A percentile compares a stretch with the other conserved stretches of the same genome.
Conservation (phyloP, 2,797 vertebrate species). For the Liasis olivaceus region DNA sequence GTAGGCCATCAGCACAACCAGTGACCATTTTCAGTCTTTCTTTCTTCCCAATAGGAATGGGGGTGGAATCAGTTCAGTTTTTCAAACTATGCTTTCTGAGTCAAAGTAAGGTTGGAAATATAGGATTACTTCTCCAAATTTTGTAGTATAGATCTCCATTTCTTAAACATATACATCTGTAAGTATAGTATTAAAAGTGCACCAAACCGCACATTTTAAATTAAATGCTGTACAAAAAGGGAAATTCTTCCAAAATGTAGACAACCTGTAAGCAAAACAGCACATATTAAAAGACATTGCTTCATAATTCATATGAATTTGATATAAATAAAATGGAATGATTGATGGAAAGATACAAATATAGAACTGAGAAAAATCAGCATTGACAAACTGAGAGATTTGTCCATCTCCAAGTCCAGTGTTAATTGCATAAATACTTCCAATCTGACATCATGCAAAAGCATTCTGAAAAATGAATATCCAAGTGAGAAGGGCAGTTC, state of each 20-base stretch:
- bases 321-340: background rate
- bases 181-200: background rate
- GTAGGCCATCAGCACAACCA: too few species aligned
- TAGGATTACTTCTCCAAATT: background rate
- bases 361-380: background rate
- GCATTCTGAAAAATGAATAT: background rate
- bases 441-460: background rate
- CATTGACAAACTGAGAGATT: background rate
- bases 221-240: background rate
- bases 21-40: background rate
- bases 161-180: background rate
- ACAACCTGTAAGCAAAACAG: background rate
- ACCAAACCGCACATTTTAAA: background rate
- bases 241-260: background rate
- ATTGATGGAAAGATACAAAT: background rate
- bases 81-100: background rate
- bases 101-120: background rate
- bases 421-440: background rate
- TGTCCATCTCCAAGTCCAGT: background rate
- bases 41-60: background rate
- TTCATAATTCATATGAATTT: background rate
- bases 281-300: too few species aligned
- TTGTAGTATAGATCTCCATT: background rate
- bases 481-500: background rate
- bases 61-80: background rate